Evolutionary conservation across 2,113 vertebrate genomes (phyloP).

Genomic region (Heterotilapia buettikoferi): DNA sequence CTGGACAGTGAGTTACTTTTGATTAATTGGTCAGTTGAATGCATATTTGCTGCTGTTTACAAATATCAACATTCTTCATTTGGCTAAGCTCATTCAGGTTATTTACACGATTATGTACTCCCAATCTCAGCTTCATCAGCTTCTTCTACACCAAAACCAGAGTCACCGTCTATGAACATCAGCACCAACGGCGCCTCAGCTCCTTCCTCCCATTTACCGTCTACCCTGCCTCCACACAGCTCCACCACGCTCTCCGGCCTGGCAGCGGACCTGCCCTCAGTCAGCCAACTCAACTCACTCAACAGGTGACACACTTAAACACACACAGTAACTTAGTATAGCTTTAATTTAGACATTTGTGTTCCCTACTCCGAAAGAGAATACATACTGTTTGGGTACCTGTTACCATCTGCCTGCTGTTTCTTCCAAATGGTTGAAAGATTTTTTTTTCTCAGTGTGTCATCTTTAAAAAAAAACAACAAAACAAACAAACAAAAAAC

Average conservation of each 20-base stretch:
- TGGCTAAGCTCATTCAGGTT: background rate
- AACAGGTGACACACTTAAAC: constrained; percentile 79
- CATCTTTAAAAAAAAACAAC: background rate
- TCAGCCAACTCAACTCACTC: constrained; percentile 74
- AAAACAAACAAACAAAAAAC: background rate
- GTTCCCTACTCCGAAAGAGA: background rate
- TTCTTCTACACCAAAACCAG: constrained; percentile 80
- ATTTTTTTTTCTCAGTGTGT: background rate
- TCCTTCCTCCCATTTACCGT: constrained; percentile 73
- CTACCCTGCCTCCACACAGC: constrained; percentile 72
- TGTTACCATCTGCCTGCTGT: background rate
- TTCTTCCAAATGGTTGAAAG: background rate
- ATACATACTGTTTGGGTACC: background rate
- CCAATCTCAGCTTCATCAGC: constrained; percentile 73
- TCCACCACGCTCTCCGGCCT: constrained; percentile 73
- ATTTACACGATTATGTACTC: background rate
- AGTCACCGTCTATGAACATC: constrained; percentile 77
- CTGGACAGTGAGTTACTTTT: constrained; percentile 82
- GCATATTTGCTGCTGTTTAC: background rate
- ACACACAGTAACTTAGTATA: background rate
- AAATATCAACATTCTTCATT: background rate
- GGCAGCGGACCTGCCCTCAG: constrained; percentile 77
- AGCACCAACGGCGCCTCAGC: constrained; percentile 66
- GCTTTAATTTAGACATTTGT: background rate
- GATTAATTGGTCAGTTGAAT: background rate